Percentiles rank a stretch among this genome's conserved stretches.
These are phyloP conservation scores for Pissodes strobi DNA, from an alignment of 1,140 invertebrate species.

Conservation along the genomic window DNA sequence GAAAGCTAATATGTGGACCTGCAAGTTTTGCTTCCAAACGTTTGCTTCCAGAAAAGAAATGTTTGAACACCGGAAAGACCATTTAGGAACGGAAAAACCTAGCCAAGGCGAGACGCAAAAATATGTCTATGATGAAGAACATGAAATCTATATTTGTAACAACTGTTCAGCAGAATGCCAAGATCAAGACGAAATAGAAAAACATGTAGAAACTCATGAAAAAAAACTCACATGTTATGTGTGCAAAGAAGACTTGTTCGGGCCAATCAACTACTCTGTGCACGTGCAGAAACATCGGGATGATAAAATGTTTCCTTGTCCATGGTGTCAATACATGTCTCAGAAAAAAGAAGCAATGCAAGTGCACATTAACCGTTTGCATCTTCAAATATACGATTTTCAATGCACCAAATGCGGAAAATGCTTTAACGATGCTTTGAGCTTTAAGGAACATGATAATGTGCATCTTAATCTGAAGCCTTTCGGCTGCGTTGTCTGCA, in stretches of 20 bases:
- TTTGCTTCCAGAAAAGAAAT: slow-evolving; percentile 40
- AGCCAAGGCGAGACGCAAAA: slow-evolving; percentile 13
- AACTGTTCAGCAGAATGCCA: slow-evolving; percentile 42
- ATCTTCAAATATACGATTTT: slow-evolving; percentile 54
- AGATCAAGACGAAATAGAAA: slow-evolving; percentile 43
- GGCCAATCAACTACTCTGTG: slow-evolving; percentile 43
- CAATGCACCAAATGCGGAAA: slow-evolving; percentile 60
- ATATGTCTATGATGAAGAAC: slow-evolving; percentile 39
- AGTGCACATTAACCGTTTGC: slow-evolving; percentile 43
- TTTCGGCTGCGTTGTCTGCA: slow-evolving; percentile 67
- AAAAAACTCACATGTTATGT: slow-evolving; percentile 38
- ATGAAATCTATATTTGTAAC: slow-evolving; percentile 43
- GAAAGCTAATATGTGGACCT: slow-evolving; percentile 42
- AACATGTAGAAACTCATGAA: slow-evolving; percentile 52
- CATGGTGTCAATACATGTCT: slow-evolving; percentile 42
- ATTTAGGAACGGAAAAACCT: slow-evolving; percentile 15
- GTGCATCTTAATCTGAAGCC: slow-evolving; percentile 71
- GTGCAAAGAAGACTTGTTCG: slow-evolving; percentile 37
- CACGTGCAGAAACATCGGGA: slow-evolving; percentile 43
- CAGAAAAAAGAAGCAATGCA: slow-evolving; percentile 40
- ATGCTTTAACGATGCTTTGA: slow-evolving; percentile 53
- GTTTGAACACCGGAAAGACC: slow-evolving; percentile 40
- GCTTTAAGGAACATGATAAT: slow-evolving; percentile 62
- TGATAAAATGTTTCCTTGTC: slow-evolving; percentile 40
- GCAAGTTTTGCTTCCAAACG: slow-evolving; percentile 42